Conservation (phyloP, 1,140 invertebrate species). For the Armadillidium nasatum region DNA sequence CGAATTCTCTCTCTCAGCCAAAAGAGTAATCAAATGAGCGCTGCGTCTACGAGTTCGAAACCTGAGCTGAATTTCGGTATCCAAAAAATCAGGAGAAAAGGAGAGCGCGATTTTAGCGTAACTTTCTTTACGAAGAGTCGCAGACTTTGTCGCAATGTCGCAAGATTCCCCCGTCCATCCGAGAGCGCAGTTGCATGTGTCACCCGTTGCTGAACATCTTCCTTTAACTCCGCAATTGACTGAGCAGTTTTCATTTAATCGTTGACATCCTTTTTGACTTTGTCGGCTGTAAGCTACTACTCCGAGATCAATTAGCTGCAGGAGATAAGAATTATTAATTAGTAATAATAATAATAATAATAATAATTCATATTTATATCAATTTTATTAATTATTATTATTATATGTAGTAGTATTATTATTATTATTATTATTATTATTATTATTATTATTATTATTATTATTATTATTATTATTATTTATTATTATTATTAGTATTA, state of each 20-base stretch:
- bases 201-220: background rate
- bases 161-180: conserved; percentile 20
- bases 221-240: background rate
- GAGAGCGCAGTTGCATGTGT: background rate
- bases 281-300: conserved; percentile 22
- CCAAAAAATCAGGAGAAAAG: conserved; percentile 24
- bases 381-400: no score
- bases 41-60: background rate
- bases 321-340: no score
- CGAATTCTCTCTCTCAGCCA: background rate
- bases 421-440: no score
- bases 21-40: conserved; percentile 16
- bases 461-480: no score
- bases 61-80: conserved; percentile 13
- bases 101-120: conserved; percentile 26
- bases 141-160: background rate
- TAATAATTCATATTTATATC: no score
- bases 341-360: no score
- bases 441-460: no score
- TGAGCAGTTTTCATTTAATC: background rate
- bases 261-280: conserved; percentile 12
- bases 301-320: conserved; percentile 20
- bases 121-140: conserved; percentile 10
- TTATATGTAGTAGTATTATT: no score
- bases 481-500: no score